Evolutionary conservation across 2,888 invertebrate genomes (phyloP).

Genomic region (Caprella mutica): DNA sequence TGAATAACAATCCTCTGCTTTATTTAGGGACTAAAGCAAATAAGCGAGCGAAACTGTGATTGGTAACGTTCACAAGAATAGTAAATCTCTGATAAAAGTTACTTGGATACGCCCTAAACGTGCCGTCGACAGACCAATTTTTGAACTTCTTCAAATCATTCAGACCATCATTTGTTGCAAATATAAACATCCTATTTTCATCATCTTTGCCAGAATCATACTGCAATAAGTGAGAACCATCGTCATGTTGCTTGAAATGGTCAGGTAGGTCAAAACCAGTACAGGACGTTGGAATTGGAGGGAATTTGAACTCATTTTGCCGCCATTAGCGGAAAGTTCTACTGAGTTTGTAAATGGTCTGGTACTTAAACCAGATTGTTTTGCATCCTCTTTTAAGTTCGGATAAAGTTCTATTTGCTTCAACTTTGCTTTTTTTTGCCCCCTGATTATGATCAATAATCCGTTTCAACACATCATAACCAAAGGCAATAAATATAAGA

Average conservation of each 20-base stretch:
- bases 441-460: too few relatives aligned
- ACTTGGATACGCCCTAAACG: not conserved
- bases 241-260: not conserved
- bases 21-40: not conserved
- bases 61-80: not conserved
- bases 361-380: too few relatives aligned
- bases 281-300: not conserved
- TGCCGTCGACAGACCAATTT: not conserved
- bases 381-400: too few relatives aligned
- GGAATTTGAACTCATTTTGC: not conserved
- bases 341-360: too few relatives aligned
- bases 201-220: slow-evolving; percentile 1
- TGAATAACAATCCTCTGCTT: too few relatives aligned
- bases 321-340: too few relatives aligned
- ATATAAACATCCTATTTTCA: not conserved
- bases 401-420: too few relatives aligned
- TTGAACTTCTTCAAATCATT: not conserved
- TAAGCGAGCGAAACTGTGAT: not conserved
- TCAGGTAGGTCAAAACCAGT: not conserved
- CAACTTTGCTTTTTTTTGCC: too few relatives aligned
- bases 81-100: not conserved
- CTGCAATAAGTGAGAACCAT: not conserved
- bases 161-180: not conserved
- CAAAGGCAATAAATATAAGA: too few relatives aligned
- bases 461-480: too few relatives aligned